Conservation (phyloP, 2,113 vertebrate species). For the Siphamia tubifer region DNA sequence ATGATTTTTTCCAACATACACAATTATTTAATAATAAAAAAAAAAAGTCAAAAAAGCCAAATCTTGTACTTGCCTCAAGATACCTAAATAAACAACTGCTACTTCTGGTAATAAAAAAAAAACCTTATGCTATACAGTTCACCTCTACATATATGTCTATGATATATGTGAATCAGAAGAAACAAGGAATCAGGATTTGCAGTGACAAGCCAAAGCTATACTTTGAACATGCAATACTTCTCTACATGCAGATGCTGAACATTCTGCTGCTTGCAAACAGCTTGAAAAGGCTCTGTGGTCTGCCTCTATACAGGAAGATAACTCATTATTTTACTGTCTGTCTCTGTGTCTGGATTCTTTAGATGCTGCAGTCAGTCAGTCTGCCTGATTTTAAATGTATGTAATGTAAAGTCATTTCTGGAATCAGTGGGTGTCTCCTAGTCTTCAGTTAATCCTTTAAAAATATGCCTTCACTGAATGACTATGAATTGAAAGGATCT, state of each 20-base stretch:
- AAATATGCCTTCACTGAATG: neutral
- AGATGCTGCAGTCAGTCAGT: slow-evolving; percentile 27
- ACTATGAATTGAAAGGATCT: neutral
- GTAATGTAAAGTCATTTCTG: neutral
- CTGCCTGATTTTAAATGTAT: slow-evolving; percentile 9
- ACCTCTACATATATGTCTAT: neutral
- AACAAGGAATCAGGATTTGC: neutral
- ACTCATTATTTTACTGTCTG: slow-evolving; percentile 41
- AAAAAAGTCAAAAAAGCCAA: too few species aligned
- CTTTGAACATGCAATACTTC: neutral
- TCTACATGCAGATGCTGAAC: neutral
- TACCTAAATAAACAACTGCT: too few species aligned
- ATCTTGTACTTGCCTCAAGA: too few species aligned
- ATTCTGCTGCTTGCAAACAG: slow-evolving; percentile 31
- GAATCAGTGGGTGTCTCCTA: slow-evolving; percentile 28
- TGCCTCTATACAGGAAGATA: slow-evolving; percentile 36
- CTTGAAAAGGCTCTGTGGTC: slow-evolving; percentile 31
- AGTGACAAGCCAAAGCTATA: slow-evolving; percentile 11
- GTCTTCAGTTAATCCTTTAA: neutral
- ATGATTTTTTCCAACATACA: too few species aligned
- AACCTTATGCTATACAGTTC: too few species aligned
- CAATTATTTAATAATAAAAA: too few species aligned
- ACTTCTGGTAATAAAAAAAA: too few species aligned
- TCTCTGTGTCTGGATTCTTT: slow-evolving; percentile 14
- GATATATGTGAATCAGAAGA: neutral